Conservation (phyloP, 2,113 vertebrate species). For the Clinocottus analis region DNA sequence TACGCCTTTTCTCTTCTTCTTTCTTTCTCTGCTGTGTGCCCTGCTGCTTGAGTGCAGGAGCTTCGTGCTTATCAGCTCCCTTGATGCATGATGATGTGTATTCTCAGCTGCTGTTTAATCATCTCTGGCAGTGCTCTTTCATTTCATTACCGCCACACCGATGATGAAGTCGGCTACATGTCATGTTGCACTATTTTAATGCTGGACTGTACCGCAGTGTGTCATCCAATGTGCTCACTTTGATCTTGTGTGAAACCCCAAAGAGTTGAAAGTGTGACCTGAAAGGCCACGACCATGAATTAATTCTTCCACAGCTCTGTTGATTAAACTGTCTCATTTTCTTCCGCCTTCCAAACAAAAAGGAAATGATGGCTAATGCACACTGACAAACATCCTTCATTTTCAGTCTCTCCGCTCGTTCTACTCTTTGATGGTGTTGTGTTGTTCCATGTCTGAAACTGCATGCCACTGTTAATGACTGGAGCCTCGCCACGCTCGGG, state of each 20-base stretch:
- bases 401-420: slow-evolving; percentile 25
- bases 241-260: slow-evolving; percentile 18
- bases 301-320: slow-evolving; percentile 27
- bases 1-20: slow-evolving; percentile 14
- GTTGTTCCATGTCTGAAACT: slow-evolving; percentile 46
- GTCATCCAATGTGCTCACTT: slow-evolving; percentile 12
- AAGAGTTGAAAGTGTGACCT: slow-evolving; percentile 15
- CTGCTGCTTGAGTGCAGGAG: slow-evolving; percentile 30
- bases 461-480: slow-evolving; percentile 59
- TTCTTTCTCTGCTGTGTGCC: slow-evolving; percentile 18
- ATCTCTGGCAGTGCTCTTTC: slow-evolving; percentile 56
- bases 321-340: slow-evolving; percentile 8
- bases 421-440: slow-evolving; percentile 30
- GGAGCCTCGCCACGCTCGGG: slow-evolving; percentile 20
- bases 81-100: slow-evolving; percentile 46
- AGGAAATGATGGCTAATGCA: slow-evolving; percentile 43
- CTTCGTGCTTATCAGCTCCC: slow-evolving; percentile 41
- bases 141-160: slow-evolving; percentile 51
- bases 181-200: slow-evolving; percentile 25
- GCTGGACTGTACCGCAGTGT: slow-evolving; percentile 15
- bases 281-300: slow-evolving; percentile 9
- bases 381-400: slow-evolving; percentile 45
- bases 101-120: slow-evolving; percentile 68
- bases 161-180: slow-evolving; percentile 34
- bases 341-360: slow-evolving; percentile 22